Evolutionary conservation across 2,888 invertebrate genomes (phyloP), one percentile per base, ranked within the genome.

Genomic region (Drosophila flavopinicola): DNA sequence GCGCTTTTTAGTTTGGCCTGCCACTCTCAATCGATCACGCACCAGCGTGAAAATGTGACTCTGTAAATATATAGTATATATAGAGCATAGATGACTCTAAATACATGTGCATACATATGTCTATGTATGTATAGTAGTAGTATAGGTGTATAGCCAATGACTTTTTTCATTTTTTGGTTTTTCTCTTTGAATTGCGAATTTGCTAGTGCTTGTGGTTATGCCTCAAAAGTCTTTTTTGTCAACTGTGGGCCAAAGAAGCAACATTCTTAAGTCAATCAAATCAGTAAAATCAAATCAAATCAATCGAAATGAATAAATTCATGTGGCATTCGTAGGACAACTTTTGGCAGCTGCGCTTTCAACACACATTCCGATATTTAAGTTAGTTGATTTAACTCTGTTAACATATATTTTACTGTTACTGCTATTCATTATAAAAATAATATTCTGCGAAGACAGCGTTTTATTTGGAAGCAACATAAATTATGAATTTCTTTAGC

Each of bases 381-480:
- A 51, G 17, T 42, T 42, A 20, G 10, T 53, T 25, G 25, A 20
- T 27, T 59, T n/a, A 41, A 29, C 24, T 30, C 35, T 29, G 35
- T 35, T 49, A 29, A 27, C 33, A 35, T 20, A 20, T 20, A 20
- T 20, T 2, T 45, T 1, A 15, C 23, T 24, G n/a, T 32, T 32
- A 52, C 35, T 15, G 4, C 27, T 30, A 42, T 11, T 35, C 25
- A 11, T 29, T 35, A 61, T 68, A 63, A 61, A 79, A 78, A 73
- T 63, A 48, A 78, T 71, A 44, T 42, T 82, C 66, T 85, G 83
- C 67, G 85, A 78, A 78, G 85, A 78, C 78, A 85, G 79, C 83
- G 80, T 80, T 78, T 78, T 66, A 76, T 66, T 64, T 75, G 87
- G 83, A 85, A 83, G 84, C 86, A 77, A 70, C 71, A 68, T 49